Conservation (phyloP, 2,888 invertebrate species). For the Dioctria rufipes region DNA sequence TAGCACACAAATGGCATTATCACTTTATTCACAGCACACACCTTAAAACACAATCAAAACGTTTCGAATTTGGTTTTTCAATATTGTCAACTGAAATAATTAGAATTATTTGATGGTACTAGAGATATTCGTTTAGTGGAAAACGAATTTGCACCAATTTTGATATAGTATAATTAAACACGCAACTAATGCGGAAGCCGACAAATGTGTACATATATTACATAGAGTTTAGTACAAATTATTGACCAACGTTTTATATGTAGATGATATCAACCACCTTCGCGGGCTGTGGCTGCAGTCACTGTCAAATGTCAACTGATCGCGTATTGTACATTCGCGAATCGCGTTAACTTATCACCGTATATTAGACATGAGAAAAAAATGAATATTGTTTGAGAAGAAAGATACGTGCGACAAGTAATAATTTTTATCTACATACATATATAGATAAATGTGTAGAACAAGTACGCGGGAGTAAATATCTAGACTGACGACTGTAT, state of each 20-base stretch:
- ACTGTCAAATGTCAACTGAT: constrained; percentile 72
- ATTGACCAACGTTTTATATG: background rate
- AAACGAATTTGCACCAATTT: constrained; percentile 2
- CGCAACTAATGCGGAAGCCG: constrained; percentile 30
- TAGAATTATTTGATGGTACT: background rate
- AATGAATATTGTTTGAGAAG: constrained; percentile 25
- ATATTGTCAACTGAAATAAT: background rate
- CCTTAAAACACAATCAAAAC: constrained; percentile 20
- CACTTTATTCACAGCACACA: constrained; percentile 31
- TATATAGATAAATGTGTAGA: background rate
- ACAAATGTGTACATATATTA: background rate
- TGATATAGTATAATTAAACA: constrained; percentile 14
- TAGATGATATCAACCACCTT: constrained; percentile 29
- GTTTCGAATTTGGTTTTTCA: constrained; percentile 10
- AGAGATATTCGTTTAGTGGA: background rate
- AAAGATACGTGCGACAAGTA: constrained; percentile 25
- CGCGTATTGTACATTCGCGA: constrained; percentile 55
- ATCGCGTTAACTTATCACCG: constrained; percentile 22
- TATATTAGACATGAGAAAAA: constrained; percentile 34
- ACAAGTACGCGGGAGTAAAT: background rate
- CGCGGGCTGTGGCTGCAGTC: constrained; percentile 58
- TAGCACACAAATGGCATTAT: constrained; percentile 38
- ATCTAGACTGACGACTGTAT: background rate
- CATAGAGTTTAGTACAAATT: no score
- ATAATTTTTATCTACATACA: constrained; percentile 25